Percentiles rank a stretch among this genome's conserved stretches.
Evolutionary conservation across 2,113 vertebrate genomes (phyloP).

Genomic region (Sus scrofa): DNA sequence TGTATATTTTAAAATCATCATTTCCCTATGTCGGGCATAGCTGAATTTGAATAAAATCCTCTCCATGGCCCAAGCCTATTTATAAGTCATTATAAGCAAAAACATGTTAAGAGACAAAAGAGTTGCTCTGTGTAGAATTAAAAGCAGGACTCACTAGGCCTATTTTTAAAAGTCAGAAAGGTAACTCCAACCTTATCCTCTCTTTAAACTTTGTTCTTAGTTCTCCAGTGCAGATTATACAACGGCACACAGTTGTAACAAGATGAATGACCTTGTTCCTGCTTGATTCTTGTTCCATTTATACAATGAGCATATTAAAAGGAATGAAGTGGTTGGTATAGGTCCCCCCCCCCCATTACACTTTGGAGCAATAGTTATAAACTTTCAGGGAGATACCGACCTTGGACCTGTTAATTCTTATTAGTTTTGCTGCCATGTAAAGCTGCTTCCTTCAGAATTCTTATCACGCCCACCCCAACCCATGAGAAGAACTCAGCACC

Average conservation of each 20-base stretch:
- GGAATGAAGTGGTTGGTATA: not conserved
- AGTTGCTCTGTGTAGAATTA: not conserved
- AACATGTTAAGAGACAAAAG: not conserved
- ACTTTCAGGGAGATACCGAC: not conserved
- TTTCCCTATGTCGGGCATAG: not conserved
- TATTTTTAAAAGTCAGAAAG: not conserved
- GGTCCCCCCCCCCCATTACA: not conserved
- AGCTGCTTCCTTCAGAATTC: not conserved
- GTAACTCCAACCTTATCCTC: not conserved
- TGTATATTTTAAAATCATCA: not conserved
- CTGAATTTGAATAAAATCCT: constrained; percentile 43
- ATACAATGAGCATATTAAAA: not conserved
- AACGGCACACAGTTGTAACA: constrained; percentile 23
- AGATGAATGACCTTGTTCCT: not conserved
- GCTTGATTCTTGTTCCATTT: not conserved
- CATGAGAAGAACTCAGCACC: not conserved
- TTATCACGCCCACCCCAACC: not conserved
- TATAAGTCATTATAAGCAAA: constrained; percentile 13
- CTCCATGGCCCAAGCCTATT: not conserved
- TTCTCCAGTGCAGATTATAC: constrained; percentile 33
- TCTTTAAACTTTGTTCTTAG: constrained; percentile 28
- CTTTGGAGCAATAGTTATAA: not conserved
- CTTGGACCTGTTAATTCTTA: not conserved
- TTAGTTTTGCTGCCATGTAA: not conserved
- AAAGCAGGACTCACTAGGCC: constrained; percentile 18